Conservation (phyloP, 2,888 invertebrate genomes). For the Apoda limacodes region DNA sequence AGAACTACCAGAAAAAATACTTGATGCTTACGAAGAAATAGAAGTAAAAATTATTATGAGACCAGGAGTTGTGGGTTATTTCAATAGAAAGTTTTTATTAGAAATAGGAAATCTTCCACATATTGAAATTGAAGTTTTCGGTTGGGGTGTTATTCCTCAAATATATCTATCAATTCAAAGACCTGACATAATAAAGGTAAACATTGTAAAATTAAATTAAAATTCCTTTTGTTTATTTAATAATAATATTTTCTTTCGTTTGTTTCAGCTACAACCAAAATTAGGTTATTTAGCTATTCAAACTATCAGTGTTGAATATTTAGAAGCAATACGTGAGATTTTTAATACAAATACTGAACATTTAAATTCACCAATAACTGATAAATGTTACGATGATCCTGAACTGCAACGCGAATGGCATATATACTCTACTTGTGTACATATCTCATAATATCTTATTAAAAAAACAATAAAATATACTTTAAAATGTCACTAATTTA, state of each 20-base stretch:
- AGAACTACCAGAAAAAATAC: slow-evolving; percentile 42
- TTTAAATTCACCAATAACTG: slow-evolving; percentile 39
- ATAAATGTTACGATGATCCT: slow-evolving; percentile 52
- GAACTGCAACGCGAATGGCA: slow-evolving; percentile 44
- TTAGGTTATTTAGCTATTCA: slow-evolving; percentile 63
- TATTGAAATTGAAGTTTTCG: slow-evolving; percentile 62
- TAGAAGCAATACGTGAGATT: slow-evolving; percentile 41
- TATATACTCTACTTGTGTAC: slow-evolving; percentile 48
- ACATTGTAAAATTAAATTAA: slow-evolving; percentile 22
- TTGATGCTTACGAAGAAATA: slow-evolving; percentile 47
- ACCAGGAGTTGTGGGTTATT: slow-evolving; percentile 68
- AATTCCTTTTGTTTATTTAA: slow-evolving; percentile 7
- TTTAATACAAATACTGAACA: slow-evolving; percentile 35
- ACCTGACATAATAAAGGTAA: slow-evolving; percentile 35
- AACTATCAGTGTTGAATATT: slow-evolving; percentile 43
- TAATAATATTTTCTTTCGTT: slow-evolving; percentile 3
- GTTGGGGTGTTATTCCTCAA: slow-evolving; percentile 72
- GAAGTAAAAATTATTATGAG: slow-evolving; percentile 56
- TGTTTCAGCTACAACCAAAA: slow-evolving; percentile 34
- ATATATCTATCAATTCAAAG: slow-evolving; percentile 61
- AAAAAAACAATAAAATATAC: neutral
- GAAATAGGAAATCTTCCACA: slow-evolving; percentile 68
- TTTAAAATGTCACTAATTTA: slow-evolving; percentile 1
- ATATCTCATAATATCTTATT: slow-evolving; percentile 1
- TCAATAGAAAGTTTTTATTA: slow-evolving; percentile 51